Evolutionary conservation across 2,113 vertebrate genomes (phyloP).

Genomic region (Gorilla gorilla): DNA sequence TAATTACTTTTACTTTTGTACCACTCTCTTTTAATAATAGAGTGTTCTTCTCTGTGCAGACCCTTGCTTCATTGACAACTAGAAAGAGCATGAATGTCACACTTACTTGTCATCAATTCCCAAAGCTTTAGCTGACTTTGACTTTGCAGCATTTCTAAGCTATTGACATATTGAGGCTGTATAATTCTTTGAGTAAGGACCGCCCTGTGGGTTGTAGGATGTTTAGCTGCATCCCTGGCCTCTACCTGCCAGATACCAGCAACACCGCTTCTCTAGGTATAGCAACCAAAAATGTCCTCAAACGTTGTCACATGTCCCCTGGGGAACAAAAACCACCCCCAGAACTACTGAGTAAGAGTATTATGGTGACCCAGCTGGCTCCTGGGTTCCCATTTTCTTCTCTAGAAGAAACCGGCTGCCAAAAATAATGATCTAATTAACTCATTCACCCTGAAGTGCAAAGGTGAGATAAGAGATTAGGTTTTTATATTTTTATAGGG

Average conservation of each 20-base stretch:
- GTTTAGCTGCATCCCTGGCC: not conserved
- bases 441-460: not conserved
- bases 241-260: not conserved
- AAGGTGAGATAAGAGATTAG: not conserved
- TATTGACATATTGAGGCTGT: not conserved
- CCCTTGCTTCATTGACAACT: not conserved
- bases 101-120: not conserved
- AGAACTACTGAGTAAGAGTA: not conserved
- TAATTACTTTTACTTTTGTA: too few species aligned
- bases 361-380: not conserved
- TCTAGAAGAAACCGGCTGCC: not conserved
- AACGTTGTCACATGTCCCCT: not conserved
- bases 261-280: not conserved
- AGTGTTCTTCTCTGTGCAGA: not conserved
- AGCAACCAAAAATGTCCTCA: not conserved
- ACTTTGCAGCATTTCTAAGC: not conserved
- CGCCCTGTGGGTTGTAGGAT: fast-evolving
- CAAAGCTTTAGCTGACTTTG: not conserved
- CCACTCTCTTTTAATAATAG: not conserved
- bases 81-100: not conserved
- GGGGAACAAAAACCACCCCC: too few species aligned
- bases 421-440: not conserved
- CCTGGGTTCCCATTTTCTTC: too few species aligned
- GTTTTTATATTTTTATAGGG: not conserved
- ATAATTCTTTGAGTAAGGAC: not conserved